Evolutionary conservation across 2,888 invertebrate genomes (phyloP).

Genomic region (Hoplodrina blanda): DNA sequence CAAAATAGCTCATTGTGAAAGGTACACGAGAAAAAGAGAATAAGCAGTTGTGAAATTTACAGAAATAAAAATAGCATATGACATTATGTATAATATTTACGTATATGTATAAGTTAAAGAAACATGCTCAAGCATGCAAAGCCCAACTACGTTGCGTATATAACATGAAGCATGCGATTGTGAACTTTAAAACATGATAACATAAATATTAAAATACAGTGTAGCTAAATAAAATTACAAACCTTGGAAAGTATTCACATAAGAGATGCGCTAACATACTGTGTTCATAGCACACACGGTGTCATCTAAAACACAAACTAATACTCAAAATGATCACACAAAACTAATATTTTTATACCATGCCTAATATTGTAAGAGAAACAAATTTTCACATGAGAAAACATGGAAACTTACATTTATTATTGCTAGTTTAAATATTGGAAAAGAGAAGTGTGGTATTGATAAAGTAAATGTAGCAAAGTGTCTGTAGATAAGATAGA

Average conservation of each 20-base stretch:
- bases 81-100: too few species aligned
- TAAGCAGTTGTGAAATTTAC: neutral
- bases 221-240: slow-evolving; percentile 25
- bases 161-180: neutral
- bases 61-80: too few species aligned
- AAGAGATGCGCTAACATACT: slow-evolving; percentile 27
- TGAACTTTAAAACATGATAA: neutral
- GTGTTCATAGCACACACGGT: slow-evolving; percentile 51
- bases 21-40: neutral
- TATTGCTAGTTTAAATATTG: neutral
- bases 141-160: neutral
- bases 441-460: neutral
- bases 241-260: slow-evolving; percentile 40
- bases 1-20: neutral
- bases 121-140: slow-evolving; percentile 10
- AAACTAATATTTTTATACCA: neutral
- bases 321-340: slow-evolving; percentile 45
- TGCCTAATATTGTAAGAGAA: neutral
- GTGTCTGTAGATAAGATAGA: too few species aligned
- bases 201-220: neutral
- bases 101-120: neutral
- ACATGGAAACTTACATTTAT: neutral
- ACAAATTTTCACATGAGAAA: too few species aligned
- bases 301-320: slow-evolving; percentile 78
- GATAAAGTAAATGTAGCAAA: neutral